Conservation (phyloP, 2,113 vertebrate species). For the Mobula birostris region DNA sequence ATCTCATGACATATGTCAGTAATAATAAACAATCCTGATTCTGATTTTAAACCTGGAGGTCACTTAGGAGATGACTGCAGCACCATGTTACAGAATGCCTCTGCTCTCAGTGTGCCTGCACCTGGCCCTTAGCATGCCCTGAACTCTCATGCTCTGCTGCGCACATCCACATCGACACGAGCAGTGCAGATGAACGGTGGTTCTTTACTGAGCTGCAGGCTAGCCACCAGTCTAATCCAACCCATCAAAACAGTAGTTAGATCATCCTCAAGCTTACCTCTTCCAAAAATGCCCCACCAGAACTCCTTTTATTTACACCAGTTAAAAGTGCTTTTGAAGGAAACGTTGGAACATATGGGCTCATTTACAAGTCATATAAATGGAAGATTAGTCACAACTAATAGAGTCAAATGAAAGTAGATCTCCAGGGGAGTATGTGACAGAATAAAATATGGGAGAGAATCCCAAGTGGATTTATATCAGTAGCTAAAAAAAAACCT, state of each 20-base stretch:
- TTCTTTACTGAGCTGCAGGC: no score
- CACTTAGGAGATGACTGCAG: no score
- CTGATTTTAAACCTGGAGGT: no score
- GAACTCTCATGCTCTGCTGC: no score
- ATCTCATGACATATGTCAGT: no score
- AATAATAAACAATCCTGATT: no score
- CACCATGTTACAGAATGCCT: no score
- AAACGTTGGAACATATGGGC: not conserved
- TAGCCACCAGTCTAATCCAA: no score
- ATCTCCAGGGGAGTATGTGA: not conserved
- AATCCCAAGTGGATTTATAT: not conserved
- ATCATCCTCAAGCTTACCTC: not conserved
- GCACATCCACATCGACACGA: no score
- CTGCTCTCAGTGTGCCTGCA: no score
- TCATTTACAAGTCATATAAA: not conserved
- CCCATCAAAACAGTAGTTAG: not conserved
- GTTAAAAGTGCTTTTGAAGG: not conserved
- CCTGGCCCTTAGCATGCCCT: no score
- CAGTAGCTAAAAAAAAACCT: not conserved
- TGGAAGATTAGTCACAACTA: not conserved
- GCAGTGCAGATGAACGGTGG: no score
- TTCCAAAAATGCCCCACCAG: not conserved
- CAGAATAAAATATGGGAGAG: not conserved
- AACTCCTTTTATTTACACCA: not conserved
- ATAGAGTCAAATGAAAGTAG: not conserved